These are phyloP conservation scores for Daphoenositta chrysoptera DNA, from an alignment of 2,113 vertebrate genomes.

Conservation along the genomic window DNA sequence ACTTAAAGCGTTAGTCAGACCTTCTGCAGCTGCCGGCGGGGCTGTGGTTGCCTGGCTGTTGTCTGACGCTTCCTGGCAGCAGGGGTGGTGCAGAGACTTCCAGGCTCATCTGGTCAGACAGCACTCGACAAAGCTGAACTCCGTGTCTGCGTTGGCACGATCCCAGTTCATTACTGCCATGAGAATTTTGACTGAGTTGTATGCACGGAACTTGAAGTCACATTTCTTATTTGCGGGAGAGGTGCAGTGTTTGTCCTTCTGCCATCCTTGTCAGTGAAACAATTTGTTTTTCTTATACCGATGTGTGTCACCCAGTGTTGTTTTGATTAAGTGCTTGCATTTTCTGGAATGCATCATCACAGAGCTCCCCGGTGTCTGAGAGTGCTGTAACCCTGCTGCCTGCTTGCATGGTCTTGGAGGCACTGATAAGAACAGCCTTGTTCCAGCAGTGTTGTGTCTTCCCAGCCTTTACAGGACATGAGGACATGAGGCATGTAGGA, in stretches of 20 bases:
- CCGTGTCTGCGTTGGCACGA: not conserved
- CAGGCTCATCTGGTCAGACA: not conserved
- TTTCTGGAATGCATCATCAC: not conserved
- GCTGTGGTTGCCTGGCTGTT: not conserved
- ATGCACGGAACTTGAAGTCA: not conserved
- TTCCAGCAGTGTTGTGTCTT: not conserved
- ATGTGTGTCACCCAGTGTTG: not conserved
- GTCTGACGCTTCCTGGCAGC: not conserved
- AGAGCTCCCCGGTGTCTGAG: not conserved
- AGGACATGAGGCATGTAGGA: not conserved
- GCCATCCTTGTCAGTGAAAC: not conserved
- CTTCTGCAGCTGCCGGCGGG: not conserved
- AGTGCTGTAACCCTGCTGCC: not conserved
- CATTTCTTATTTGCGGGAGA: not conserved
- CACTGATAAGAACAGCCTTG: not conserved
- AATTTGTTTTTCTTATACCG: fast-evolving
- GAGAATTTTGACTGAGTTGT: not conserved
- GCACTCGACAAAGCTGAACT: not conserved
- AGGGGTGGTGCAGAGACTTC: not conserved
- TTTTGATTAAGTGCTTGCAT: not conserved
- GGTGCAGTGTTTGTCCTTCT: not conserved
- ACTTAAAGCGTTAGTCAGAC: not conserved
- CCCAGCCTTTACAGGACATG: not conserved
- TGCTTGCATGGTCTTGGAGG: not conserved
- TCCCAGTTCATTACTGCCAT: not conserved